These are phyloP conservation scores for Mandrillus leucophaeus DNA, from an alignment of 2,113 vertebrate species.

Conservation along the genomic window DNA sequence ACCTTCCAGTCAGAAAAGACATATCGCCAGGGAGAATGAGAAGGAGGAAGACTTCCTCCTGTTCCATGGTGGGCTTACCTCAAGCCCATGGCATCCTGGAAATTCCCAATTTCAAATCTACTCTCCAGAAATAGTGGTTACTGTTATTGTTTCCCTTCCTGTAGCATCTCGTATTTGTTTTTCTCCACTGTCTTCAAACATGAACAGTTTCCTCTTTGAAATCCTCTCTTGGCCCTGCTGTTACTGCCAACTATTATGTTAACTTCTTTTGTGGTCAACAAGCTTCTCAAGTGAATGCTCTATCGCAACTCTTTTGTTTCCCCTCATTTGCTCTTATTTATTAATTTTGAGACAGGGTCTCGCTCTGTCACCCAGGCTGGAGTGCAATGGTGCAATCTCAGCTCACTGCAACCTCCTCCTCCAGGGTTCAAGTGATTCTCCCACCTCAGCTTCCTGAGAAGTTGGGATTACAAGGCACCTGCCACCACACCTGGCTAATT, in stretches of 20 bases:
- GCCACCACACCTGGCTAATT: too few species aligned
- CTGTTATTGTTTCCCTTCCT: neutral
- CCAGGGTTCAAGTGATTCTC: too few species aligned
- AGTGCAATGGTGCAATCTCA: too few species aligned
- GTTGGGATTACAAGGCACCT: too few species aligned
- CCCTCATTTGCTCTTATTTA: neutral
- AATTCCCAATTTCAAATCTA: neutral
- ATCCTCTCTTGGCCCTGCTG: neutral
- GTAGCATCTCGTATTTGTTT: neutral
- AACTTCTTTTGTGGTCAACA: neutral
- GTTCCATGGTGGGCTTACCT: neutral
- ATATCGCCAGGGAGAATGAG: neutral
- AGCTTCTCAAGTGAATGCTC: neutral
- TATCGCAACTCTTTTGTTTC: fast-evolving
- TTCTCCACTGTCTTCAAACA: neutral
- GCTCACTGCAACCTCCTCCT: too few species aligned
- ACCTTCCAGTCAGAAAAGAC: neutral
- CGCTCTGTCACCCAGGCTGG: too few species aligned
- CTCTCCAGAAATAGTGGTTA: too few species aligned
- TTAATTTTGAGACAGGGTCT: too few species aligned
- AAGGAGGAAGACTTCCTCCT: neutral
- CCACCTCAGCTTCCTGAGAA: too few species aligned
- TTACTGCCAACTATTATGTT: neutral
- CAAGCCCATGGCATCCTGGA: neutral
- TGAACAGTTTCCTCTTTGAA: neutral